Percentiles rank a stretch among this genome's conserved stretches.
Evolutionary conservation across 2,113 vertebrate genomes (phyloP).

Genomic region (Tyto alba): DNA sequence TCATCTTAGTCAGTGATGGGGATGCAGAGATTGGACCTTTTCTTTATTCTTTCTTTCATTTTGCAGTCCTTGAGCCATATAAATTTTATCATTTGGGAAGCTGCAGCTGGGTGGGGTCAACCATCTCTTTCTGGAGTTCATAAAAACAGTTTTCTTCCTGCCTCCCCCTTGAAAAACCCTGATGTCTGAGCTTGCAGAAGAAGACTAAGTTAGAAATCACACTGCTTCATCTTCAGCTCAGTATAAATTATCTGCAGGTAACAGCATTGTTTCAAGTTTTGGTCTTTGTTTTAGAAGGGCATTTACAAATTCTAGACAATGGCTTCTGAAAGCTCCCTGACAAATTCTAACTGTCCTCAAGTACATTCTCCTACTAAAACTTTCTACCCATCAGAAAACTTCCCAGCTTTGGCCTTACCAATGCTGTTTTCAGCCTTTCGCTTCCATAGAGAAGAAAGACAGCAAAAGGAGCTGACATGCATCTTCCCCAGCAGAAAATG

Average conservation of each 20-base stretch:
- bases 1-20: background rate
- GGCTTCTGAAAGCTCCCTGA: background rate
- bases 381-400: background rate
- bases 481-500: background rate
- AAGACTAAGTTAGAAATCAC: background rate
- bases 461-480: background rate
- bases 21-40: background rate
- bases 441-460: background rate
- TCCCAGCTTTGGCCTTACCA: background rate
- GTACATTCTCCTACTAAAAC: background rate
- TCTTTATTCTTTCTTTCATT: background rate
- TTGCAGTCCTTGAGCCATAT: background rate
- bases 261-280: background rate
- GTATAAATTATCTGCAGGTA: background rate
- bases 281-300: background rate
- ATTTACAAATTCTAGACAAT: background rate
- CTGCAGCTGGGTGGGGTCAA: background rate
- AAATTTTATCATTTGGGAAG: background rate
- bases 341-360: background rate
- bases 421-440: background rate
- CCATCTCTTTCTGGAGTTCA: background rate
- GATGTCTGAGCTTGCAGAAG: background rate
- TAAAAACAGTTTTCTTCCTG: background rate
- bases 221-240: background rate
- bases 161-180: background rate